Evolutionary conservation across 2,888 invertebrate genomes (phyloP).

Genomic region (Apamea anceps): DNA sequence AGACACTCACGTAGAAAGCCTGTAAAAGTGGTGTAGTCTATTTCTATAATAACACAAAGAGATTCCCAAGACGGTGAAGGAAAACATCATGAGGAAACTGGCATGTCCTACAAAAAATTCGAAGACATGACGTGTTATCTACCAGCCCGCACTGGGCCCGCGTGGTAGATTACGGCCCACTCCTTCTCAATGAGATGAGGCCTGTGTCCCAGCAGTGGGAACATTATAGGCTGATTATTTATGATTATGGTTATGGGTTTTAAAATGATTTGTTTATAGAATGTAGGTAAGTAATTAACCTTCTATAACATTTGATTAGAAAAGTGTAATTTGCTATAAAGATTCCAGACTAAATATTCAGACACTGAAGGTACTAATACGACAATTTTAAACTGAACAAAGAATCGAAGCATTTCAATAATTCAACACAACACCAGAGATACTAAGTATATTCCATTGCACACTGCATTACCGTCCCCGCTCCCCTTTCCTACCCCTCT

Average conservation of each 20-base stretch:
- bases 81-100: neutral
- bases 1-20: neutral
- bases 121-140: neutral
- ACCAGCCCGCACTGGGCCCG: neutral
- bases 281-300: neutral
- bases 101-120: neutral
- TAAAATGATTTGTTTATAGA: neutral
- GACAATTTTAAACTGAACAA: neutral
- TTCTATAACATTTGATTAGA: neutral
- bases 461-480: neutral
- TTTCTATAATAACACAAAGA: neutral
- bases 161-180: neutral
- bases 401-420: conserved; percentile 9
- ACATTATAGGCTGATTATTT: neutral
- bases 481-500: neutral
- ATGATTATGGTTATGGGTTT: neutral
- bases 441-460: neutral
- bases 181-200: neutral
- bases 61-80: neutral
- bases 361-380: neutral
- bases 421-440: neutral
- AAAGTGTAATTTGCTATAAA: neutral
- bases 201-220: neutral
- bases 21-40: neutral
- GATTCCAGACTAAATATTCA: neutral